Base-by-base conservation (phyloP, 2,888 invertebrate genomes). In the Caprella mutica region DNA sequence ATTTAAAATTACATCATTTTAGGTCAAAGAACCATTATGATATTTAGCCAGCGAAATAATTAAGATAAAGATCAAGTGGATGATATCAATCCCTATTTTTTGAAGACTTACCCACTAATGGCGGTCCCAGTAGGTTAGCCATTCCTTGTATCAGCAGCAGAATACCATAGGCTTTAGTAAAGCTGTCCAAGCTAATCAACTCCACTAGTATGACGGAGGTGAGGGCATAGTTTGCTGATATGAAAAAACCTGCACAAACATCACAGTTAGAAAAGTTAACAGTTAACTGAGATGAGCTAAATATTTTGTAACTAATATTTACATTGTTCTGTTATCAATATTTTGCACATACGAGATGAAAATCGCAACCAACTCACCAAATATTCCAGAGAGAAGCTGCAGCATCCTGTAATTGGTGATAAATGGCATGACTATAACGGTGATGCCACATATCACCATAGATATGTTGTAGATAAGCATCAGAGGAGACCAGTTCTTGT, bases 141-240 rank as follows among this genome's bases (percentile, higher is more conserved):
- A 92, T 73, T 2, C 94, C 94, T 73, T 93, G 91, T 23, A 89
- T 86, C 51, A 93, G 76, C 70, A 91, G 76, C 68, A 91, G 74
- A 67, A 93, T 74, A 0, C 93, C 93, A 70, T 92, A 93, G 4
- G 91, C 91, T 71, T 85, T 88, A 46, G 91, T 89, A 71, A 94
- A 90, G 68, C 86, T 80, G 72, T 90, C 89, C 66, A 93, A 73
- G n/a, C 88, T 85, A 66, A 92, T 86, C 68, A 90, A 79, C 71
- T 92, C 85, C 58, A 92, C 89, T 57, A 92, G 78, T 65, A 93
- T 89, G 69, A 91, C 88, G 69, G 87, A 86, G 23, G 91, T 89
- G 39, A 93, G 78, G 2, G 89, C 84, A 75, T 91, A 93, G 76
- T 92, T 92, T 58, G 90, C 91, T 26, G 90, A 88, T 68, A 92